Evolutionary conservation across 2,888 invertebrate genomes (phyloP), one percentile per base, ranked within the genome.

Genomic region (Plagodis pulveraria): DNA sequence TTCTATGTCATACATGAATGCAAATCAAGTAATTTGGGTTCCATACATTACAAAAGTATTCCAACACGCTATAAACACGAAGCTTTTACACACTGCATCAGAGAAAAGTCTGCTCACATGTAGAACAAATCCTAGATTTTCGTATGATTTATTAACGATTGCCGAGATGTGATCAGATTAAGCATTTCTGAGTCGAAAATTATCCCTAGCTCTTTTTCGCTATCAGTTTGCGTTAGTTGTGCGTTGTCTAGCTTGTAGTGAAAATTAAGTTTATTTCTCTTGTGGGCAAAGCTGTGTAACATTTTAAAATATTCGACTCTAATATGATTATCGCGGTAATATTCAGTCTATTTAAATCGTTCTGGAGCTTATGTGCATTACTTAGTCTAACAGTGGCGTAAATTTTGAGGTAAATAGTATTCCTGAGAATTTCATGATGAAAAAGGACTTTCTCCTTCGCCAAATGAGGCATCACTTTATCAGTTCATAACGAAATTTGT

Each of bases 391-490:
- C 10, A 10, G 5, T 2, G 5, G 10, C 5, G 10, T 49, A 49
- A 8, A 53, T 53, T 52, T 63, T 58, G 38, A 22, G 22, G 4
- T 22, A 22, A 22, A 22, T 22, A 22, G 22, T 22, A 4, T 22
- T 1, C 22, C 22, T 22, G 22, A 2, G 4, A 22, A 22, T 22
- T 22, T 22, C 4, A 22, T 22, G 22, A 22, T 2, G 22, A 22
- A 22, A 22, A 4, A 22, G 22, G 22, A 22, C 22, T 22, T 22
- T 22, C 2, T 22, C 22, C 22, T 22, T 22, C 22, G 22, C 22
- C 22, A 22, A 22, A 22, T 22, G 22, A 22, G 2, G 22, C 22
- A 22, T 22, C 22, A 2, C 22, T 22, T 22, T 22, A 22, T 22
- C 22, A 22, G 22, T 22, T 22, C 22, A 22, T 22, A 22, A 22